Percentiles rank a stretch among this genome's conserved stretches.
phyloP scores from a whole-genome alignment of 2,797 vertebrate species.

The Paratrypauchen microcephalus region DNA sequence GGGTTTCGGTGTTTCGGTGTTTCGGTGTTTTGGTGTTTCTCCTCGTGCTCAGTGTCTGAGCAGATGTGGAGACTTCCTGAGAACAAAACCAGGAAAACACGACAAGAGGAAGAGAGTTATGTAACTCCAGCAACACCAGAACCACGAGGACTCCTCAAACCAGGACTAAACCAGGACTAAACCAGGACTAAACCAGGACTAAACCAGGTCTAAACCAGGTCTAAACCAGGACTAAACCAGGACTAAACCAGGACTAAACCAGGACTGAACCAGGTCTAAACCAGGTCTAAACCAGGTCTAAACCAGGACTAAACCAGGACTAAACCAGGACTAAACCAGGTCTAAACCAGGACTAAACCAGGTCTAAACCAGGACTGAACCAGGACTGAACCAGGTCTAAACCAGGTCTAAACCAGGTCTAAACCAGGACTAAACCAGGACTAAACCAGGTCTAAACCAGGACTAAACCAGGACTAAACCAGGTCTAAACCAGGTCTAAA shows the following conservation, averaged over 20 bases:
- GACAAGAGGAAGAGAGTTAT: neutral
- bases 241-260: neutral
- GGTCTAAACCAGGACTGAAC: too few species aligned
- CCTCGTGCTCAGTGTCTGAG: too few species aligned
- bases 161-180: neutral
- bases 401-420: neutral
- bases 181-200: neutral
- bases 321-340: neutral
- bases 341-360: neutral
- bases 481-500: too few species aligned
- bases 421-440: neutral
- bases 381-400: neutral
- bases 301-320: neutral
- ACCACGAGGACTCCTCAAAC: neutral
- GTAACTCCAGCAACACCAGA: neutral
- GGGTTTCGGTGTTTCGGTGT: too few species aligned
- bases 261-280: neutral
- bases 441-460: too few species aligned
- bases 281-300: neutral
- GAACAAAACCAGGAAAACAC: constrained; percentile 3
- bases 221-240: neutral
- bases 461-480: too few species aligned
- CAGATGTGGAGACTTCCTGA: neutral
- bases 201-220: neutral
- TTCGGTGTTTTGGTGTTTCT: too few species aligned